phyloP scores from a whole-genome alignment of 2,797 vertebrate species.

The Macroramphosus scolopax region DNA sequence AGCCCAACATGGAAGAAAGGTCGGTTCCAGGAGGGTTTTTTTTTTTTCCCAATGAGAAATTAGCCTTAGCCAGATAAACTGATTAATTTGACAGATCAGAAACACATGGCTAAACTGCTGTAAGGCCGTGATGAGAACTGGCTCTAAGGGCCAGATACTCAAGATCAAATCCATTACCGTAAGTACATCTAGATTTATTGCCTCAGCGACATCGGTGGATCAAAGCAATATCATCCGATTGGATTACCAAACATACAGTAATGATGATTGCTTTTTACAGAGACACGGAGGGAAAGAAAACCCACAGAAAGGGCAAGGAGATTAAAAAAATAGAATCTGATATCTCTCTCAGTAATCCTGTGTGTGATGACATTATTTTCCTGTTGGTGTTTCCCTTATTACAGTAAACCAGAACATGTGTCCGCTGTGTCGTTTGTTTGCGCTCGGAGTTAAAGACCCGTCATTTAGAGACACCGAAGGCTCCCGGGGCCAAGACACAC shows the following conservation, averaged over 20 bases:
- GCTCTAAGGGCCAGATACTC: slow-evolving; percentile 40
- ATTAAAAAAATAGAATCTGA: slow-evolving; percentile 30
- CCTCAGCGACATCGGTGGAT: slow-evolving; percentile 43
- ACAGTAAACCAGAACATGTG: slow-evolving; percentile 67
- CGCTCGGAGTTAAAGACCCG: slow-evolving; percentile 68
- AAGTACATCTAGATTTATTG: slow-evolving; percentile 47
- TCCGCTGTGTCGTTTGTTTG: slow-evolving; percentile 68
- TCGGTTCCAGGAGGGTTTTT: slow-evolving; percentile 23
- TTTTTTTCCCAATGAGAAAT: slow-evolving; percentile 35
- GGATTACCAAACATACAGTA: slow-evolving; percentile 56
- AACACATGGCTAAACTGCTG: slow-evolving; percentile 60
- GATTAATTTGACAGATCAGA: slow-evolving; percentile 65
- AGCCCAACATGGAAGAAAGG: slow-evolving; percentile 12
- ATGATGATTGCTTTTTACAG: slow-evolving; percentile 57
- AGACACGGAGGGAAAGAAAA: slow-evolving; percentile 14
- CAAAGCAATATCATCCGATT: slow-evolving; percentile 56
- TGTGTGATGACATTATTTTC: slow-evolving; percentile 51
- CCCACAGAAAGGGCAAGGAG: background rate
- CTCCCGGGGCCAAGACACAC: slow-evolving; percentile 51
- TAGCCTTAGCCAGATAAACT: slow-evolving; percentile 52
- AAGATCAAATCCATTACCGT: slow-evolving; percentile 49
- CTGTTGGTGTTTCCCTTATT: slow-evolving; percentile 56
- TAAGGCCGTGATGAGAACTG: slow-evolving; percentile 45
- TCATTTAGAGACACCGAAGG: slow-evolving; percentile 57
- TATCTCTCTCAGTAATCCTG: slow-evolving; percentile 45